Percentiles rank a stretch among this genome's conserved stretches.
Conservation (phyloP, 2,888 invertebrate genomes). For the Ptychoptera contaminata region DNA sequence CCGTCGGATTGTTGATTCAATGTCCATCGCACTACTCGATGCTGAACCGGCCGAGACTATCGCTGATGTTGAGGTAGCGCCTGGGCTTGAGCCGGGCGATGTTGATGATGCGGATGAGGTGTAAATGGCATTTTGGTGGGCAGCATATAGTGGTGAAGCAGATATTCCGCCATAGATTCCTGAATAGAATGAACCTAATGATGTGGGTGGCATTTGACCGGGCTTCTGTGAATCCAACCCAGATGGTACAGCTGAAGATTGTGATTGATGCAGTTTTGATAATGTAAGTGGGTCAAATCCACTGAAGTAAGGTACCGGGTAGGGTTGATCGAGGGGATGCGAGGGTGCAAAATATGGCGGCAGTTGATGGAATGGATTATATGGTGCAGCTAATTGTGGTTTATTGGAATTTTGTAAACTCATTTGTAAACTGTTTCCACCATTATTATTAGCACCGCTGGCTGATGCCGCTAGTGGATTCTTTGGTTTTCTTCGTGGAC, state of each 20-base stretch:
- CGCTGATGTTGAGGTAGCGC: constrained; percentile 12
- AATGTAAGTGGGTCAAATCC: constrained; percentile 29
- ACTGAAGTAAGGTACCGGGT: constrained; percentile 30
- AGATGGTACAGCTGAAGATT: constrained; percentile 8
- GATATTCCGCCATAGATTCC: constrained; percentile 30
- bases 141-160: constrained; percentile 28
- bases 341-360: constrained; percentile 63
- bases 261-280: constrained; percentile 28
- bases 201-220: constrained; percentile 26
- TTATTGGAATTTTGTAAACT: constrained; percentile 14
- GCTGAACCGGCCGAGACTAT: constrained; percentile 11
- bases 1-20: constrained; percentile 28
- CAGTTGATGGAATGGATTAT: constrained; percentile 48
- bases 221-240: constrained; percentile 27
- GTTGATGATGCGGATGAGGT: constrained; percentile 27
- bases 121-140: constrained; percentile 28
- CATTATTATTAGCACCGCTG: constrained; percentile 20
- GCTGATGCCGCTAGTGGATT: constrained; percentile 41
- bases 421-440: constrained; percentile 8
- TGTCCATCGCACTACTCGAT: constrained; percentile 20
- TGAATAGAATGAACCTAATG: constrained; percentile 30
- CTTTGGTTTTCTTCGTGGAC: constrained; percentile 72
- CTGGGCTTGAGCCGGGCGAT: constrained; percentile 30
- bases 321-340: constrained; percentile 46
- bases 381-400: constrained; percentile 25